Base-by-base conservation (phyloP, 2,888 invertebrate genomes). In the Eupeodes latifasciatus region DNA sequence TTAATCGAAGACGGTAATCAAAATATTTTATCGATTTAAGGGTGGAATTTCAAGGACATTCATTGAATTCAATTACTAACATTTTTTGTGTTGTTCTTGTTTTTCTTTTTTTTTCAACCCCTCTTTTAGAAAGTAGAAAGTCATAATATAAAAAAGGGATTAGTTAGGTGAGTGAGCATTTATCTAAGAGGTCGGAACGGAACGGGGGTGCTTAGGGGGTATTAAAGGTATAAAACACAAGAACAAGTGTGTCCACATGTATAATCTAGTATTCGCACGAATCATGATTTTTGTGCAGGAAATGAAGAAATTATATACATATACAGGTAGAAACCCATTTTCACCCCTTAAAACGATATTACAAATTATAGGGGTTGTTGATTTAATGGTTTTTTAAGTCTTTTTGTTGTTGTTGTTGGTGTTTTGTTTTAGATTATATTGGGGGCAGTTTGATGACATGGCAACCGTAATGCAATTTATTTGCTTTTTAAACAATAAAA, bases 41-140 rank as follows among this genome's bases (percentile, higher is more conserved):
- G 76, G 51, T 74, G 57, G 40, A 77, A 53, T 81, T 85, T 64
- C 81, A 85, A 85, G 81, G 85, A 72, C 81, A 85, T 4, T 53
- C 36, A 36, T 36, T 51, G 34, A 34, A 36, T 69, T 69, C 51
- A 34, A 69, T 69, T 53, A 69, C 53, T 53, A 10, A 34, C 64
- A 49, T 47, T 64, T 47, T 47, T 66, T 19, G 12, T 53, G 12
- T n/a, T 3, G 19, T 47, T 19, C 3, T 67, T 49, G 1, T 67
- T 67, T 7, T 19, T 19, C 19, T 19, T 67, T 27, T 49, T 9
- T 51, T 14, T 34, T 34, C 34, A 36, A 51, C 36, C 47, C 14
- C 12, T 2, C n/a, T 51, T 3, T 16, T 4, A 11, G 27, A 27
- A 27, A 27, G 7, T 11, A 36, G n/a, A 4, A 53, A 40, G 34